A percentile compares a stretch with the other conserved stretches of the same genome.
Conservation (phyloP, 1,140 invertebrate species). For the Nymphalis io region DNA sequence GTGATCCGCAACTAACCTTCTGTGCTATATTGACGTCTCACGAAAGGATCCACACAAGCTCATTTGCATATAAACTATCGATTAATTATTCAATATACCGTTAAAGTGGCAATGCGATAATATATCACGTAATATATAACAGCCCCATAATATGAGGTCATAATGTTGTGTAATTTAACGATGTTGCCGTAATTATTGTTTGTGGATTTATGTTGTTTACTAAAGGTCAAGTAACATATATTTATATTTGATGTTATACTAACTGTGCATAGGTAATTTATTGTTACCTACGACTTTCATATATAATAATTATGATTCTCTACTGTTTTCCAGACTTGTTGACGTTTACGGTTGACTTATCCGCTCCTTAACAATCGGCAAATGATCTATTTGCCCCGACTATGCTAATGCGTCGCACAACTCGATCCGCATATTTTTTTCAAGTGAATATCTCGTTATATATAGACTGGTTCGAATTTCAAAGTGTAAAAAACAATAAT, state of each 20-base stretch:
- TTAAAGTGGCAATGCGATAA: constrained; percentile 20
- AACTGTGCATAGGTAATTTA: background rate
- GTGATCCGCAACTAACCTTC: constrained; percentile 34
- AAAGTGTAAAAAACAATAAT: too few relatives aligned
- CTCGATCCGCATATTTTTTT: too few relatives aligned
- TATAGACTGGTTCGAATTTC: too few relatives aligned
- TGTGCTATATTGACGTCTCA: constrained; percentile 30
- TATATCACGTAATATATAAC: constrained; percentile 26
- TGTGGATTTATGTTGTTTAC: constrained; percentile 16
- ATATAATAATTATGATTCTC: too few relatives aligned
- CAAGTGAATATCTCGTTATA: too few relatives aligned
- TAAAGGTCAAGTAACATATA: background rate
- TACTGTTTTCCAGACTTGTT: too few relatives aligned
- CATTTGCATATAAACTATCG: constrained; percentile 35
- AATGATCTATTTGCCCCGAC: too few relatives aligned
- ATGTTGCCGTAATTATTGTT: constrained; percentile 21
- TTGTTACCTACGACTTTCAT: background rate
- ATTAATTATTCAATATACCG: constrained; percentile 34
- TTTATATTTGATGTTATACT: background rate
- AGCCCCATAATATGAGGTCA: constrained; percentile 24
- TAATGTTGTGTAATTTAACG: constrained; percentile 25
- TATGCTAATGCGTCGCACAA: too few relatives aligned
- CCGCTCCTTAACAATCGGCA: too few relatives aligned
- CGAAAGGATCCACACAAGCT: constrained; percentile 22
- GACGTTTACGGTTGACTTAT: too few relatives aligned